These are phyloP conservation scores for Oscarella lobularis DNA, from an alignment of 37 sponge, comb jelly and placozoan species.

Conservation along the genomic window DNA sequence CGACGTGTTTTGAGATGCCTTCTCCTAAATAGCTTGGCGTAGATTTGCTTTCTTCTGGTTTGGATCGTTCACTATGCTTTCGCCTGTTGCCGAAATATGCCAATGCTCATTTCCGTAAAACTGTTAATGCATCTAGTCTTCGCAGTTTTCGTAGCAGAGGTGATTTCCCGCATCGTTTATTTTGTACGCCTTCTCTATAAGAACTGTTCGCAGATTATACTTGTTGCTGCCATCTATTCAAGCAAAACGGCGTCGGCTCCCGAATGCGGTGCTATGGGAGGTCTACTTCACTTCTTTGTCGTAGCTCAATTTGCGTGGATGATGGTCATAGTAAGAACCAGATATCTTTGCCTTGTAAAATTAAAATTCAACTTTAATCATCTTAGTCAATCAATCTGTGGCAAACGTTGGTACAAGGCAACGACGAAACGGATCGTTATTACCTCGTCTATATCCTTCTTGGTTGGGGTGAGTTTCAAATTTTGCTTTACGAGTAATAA, in stretches of 20 bases:
- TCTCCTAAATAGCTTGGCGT: neutral
- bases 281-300: constrained; percentile 3
- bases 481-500: too few relatives aligned
- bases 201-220: neutral
- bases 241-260: neutral
- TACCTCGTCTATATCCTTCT: neutral
- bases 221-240: neutral
- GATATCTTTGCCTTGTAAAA: neutral
- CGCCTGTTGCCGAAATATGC: neutral
- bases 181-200: too few relatives aligned
- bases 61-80: neutral
- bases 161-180: neutral
- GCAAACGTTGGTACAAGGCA: neutral
- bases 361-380: neutral
- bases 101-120: neutral
- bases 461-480: constrained; percentile 8
- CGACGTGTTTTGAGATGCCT: neutral
- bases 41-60: neutral
- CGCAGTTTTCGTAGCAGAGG: neutral
- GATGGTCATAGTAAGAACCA: neutral
- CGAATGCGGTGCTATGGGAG: neutral
- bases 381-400: neutral
- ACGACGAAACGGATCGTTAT: constrained; percentile 6
- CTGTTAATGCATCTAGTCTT: constrained; percentile 1
- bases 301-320: constrained; percentile 6